phyloP scores from a whole-genome alignment of 1,140 invertebrate species.

The Aphis gossypii region DNA sequence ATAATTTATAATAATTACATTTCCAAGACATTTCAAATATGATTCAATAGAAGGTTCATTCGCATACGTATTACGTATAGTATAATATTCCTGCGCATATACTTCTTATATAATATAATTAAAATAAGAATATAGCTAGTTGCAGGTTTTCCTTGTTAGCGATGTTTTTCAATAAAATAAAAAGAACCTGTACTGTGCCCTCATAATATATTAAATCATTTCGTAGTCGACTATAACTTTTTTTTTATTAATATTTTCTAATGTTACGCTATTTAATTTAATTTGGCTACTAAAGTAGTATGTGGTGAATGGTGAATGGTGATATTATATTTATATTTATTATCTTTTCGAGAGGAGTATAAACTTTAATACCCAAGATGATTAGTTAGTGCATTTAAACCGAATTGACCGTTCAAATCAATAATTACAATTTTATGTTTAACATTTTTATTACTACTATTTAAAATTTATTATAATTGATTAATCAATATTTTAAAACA shows the following conservation, averaged over 20 bases:
- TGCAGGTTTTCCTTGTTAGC: background rate
- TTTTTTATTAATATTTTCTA: background rate
- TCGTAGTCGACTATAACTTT: background rate
- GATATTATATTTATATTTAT: background rate
- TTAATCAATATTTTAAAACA: background rate
- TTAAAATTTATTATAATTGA: background rate
- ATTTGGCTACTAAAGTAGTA: background rate
- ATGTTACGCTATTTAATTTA: background rate
- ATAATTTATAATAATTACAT: slow-evolving; percentile 24
- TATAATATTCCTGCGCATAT: background rate
- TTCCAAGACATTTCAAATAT: background rate
- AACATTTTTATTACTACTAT: background rate
- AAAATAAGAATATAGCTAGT: background rate
- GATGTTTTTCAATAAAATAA: background rate
- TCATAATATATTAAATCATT: background rate
- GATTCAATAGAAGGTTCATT: background rate
- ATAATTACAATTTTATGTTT: background rate
- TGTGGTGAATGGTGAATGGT: background rate
- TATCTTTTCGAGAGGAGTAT: background rate
- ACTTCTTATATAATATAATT: background rate
- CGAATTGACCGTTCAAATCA: background rate
- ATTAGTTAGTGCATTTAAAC: background rate
- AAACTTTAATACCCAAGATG: background rate
- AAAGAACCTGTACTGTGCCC: background rate
- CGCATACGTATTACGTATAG: background rate